Conservation (phyloP, 2,888 invertebrate genomes). For the Rhopalosiphum nymphaeae region DNA sequence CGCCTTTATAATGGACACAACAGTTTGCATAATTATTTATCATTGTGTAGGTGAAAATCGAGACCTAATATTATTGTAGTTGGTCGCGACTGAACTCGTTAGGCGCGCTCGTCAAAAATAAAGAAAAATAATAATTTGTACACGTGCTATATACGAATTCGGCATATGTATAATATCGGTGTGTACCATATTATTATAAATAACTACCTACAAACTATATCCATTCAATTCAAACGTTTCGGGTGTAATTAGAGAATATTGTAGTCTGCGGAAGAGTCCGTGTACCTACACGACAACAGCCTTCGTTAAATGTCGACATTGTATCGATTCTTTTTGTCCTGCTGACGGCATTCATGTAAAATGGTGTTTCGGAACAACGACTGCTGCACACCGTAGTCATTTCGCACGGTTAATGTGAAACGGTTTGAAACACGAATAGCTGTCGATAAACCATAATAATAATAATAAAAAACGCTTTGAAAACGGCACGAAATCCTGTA, state of each 20-base stretch:
- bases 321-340: constrained; percentile 44
- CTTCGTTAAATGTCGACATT: constrained; percentile 33
- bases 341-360: neutral
- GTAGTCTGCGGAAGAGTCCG: neutral
- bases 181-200: neutral
- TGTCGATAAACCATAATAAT: neutral
- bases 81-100: neutral
- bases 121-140: neutral
- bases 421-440: neutral
- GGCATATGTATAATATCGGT: neutral
- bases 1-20: neutral
- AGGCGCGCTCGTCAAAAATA: neutral
- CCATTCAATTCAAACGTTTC: constrained; percentile 5
- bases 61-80: neutral
- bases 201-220: neutral
- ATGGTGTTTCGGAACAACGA: neutral
- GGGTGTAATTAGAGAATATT: constrained; percentile 15
- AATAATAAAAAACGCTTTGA: neutral
- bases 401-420: neutral
- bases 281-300: neutral
- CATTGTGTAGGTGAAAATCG: neutral
- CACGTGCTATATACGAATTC: neutral
- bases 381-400: neutral
- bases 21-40: neutral
- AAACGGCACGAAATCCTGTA: neutral